Evolutionary conservation across 2,797 vertebrate genomes (phyloP).

Genomic region (Cyclura pinguis): DNA sequence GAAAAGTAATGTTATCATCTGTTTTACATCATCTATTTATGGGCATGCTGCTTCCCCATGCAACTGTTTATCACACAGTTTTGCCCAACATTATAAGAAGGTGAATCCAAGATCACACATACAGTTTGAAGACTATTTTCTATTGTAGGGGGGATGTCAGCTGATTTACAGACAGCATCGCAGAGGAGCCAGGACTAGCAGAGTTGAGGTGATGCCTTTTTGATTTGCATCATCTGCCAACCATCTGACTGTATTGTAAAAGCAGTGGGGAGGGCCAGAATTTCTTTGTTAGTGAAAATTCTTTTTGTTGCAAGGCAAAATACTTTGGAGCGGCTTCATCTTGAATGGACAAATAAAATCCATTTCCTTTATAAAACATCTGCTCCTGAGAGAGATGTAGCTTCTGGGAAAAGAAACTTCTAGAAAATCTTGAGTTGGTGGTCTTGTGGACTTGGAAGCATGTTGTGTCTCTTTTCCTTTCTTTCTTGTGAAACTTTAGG

Average conservation of each 20-base stretch:
- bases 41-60: no score
- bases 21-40: no score
- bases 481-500: not conserved
- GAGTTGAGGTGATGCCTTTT: not conserved
- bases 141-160: not conserved
- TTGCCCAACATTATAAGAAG: conserved; percentile 1
- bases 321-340: not conserved
- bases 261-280: not conserved
- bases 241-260: not conserved
- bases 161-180: not conserved
- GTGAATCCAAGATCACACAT: conserved; percentile 22
- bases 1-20: conserved; percentile 39
- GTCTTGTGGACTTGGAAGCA: not conserved
- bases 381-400: not conserved
- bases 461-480: not conserved
- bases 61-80: no score
- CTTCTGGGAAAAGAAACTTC: not conserved
- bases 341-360: not conserved
- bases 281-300: not conserved
- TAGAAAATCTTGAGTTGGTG: not conserved
- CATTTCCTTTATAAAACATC: not conserved
- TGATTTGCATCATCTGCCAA: not conserved
- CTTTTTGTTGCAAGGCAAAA: not conserved
- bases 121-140: conserved; percentile 54
- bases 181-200: not conserved